Evolutionary conservation across 2,888 invertebrate species (phyloP).

Genomic region (Drosophila formosana): DNA sequence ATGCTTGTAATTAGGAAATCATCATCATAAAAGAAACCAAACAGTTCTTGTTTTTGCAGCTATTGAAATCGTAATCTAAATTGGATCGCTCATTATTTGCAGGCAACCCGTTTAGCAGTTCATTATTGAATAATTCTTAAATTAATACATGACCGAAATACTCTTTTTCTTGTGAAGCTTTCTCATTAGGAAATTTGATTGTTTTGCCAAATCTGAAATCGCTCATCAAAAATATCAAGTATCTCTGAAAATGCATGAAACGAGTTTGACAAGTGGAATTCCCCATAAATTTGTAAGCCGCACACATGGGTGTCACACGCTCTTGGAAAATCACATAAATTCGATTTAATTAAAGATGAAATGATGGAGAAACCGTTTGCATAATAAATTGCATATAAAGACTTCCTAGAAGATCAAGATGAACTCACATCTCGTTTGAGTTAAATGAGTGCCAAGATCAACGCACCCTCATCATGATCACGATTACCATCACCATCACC

Average conservation of each 20-base stretch:
- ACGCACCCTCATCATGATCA: slow-evolving; percentile 72
- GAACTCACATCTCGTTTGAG: slow-evolving; percentile 45
- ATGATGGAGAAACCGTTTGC: slow-evolving; percentile 49
- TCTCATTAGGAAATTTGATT: background rate
- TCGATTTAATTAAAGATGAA: slow-evolving; percentile 59
- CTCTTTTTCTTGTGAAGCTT: background rate
- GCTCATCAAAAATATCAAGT: background rate
- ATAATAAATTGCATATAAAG: slow-evolving; percentile 69
- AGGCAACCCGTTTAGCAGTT: background rate
- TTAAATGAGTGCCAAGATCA: slow-evolving; percentile 57
- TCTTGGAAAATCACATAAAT: slow-evolving; percentile 62
- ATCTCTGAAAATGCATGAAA: slow-evolving; percentile 8
- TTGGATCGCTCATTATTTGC: slow-evolving; percentile 38
- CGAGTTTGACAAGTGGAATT: slow-evolving; percentile 27
- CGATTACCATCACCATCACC: background rate
- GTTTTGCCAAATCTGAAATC: background rate
- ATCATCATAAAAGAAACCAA: slow-evolving; percentile 43
- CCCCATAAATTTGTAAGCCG: slow-evolving; percentile 24
- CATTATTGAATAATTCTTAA: slow-evolving; percentile 6
- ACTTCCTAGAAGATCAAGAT: slow-evolving; percentile 68
- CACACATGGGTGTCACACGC: slow-evolving; percentile 43
- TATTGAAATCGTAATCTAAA: slow-evolving; percentile 39
- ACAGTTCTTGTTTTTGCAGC: slow-evolving; percentile 25
- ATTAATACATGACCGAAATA: background rate
- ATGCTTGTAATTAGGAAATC: slow-evolving; percentile 62